Conservation (phyloP, 92 coral and sea anemone species). For the Parazoanthus swiftii region DNA sequence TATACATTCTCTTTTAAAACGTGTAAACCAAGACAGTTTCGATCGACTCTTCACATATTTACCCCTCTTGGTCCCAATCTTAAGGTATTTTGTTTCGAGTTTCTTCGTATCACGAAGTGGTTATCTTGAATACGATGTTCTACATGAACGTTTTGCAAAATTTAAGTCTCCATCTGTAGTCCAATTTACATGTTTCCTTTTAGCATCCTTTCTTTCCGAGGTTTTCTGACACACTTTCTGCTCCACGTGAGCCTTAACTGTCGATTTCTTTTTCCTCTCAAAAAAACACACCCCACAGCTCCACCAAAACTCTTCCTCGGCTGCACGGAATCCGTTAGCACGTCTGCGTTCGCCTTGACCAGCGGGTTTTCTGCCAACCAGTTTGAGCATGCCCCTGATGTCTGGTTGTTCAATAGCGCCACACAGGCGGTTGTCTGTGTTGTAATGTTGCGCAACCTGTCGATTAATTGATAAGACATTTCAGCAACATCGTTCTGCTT, state of each 20-base stretch:
- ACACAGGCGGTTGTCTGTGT: conserved; percentile 58
- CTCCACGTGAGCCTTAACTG: conserved; percentile 55
- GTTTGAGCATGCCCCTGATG: conserved; percentile 67
- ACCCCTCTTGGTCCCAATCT: too few relatives aligned
- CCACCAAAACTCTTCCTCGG: conserved; percentile 56
- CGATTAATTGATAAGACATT: background rate
- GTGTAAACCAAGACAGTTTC: too few relatives aligned
- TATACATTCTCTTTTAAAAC: background rate
- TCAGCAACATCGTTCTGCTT: background rate
- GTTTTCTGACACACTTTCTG: conserved; percentile 55
- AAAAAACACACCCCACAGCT: conserved; percentile 61
- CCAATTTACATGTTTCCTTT: conserved; percentile 7
- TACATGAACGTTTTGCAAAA: background rate
- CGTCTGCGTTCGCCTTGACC: conserved; percentile 44
- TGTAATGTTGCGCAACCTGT: conserved; percentile 64
- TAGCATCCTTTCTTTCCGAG: conserved; percentile 29
- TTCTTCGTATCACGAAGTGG: too few relatives aligned
- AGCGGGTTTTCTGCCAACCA: conserved; percentile 55
- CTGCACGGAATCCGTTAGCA: conserved; percentile 39
- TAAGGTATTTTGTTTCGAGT: background rate
- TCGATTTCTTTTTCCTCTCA: conserved; percentile 60
- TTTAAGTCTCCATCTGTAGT: background rate
- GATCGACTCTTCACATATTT: too few relatives aligned
- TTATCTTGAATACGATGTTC: background rate
- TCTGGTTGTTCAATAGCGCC: conserved; percentile 79